phyloP scores from a whole-genome alignment of 2,113 vertebrate genomes.

The Cyprinodon variegatus region DNA sequence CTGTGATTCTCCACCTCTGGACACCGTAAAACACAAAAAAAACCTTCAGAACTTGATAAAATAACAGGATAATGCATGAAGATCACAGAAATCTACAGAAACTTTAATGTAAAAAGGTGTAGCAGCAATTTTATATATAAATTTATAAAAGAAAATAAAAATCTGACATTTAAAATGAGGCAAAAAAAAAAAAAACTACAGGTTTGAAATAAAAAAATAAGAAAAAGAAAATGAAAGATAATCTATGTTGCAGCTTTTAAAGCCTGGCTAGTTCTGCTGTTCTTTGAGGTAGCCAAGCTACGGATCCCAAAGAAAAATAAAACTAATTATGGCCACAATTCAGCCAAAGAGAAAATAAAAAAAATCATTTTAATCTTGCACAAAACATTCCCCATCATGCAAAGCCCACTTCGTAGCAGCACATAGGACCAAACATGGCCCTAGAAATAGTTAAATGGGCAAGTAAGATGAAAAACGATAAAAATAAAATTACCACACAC shows the following conservation, averaged over 20 bases:
- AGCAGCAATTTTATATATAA: slow-evolving; percentile 88
- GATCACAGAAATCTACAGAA: slow-evolving; percentile 59
- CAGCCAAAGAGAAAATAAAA: slow-evolving; percentile 15
- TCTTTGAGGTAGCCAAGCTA: slow-evolving; percentile 63
- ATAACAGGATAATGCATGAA: neutral
- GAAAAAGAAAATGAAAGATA: slow-evolving; percentile 71
- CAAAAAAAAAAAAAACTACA: slow-evolving; percentile 38
- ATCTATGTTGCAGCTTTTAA: slow-evolving; percentile 77
- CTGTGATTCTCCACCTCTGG: neutral
- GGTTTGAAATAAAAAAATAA: slow-evolving; percentile 39
- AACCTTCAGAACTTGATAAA: neutral
- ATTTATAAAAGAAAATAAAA: slow-evolving; percentile 54
- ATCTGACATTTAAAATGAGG: slow-evolving; percentile 62
- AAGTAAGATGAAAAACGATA: slow-evolving; percentile 71
- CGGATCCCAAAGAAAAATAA: slow-evolving; percentile 48
- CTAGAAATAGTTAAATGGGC: slow-evolving; percentile 81
- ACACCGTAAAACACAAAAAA: neutral
- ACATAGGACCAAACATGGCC: slow-evolving; percentile 82
- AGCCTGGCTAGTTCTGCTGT: slow-evolving; percentile 67
- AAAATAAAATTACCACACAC: neutral
- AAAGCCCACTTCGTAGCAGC: slow-evolving; percentile 93
- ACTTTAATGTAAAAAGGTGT: slow-evolving; percentile 88
- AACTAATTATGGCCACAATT: slow-evolving; percentile 45
- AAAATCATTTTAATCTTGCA: slow-evolving; percentile 7
- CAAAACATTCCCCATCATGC: slow-evolving; percentile 41